Evolutionary conservation across 2,888 invertebrate genomes (phyloP).

Genomic region (Spilosoma lubricipeda): DNA sequence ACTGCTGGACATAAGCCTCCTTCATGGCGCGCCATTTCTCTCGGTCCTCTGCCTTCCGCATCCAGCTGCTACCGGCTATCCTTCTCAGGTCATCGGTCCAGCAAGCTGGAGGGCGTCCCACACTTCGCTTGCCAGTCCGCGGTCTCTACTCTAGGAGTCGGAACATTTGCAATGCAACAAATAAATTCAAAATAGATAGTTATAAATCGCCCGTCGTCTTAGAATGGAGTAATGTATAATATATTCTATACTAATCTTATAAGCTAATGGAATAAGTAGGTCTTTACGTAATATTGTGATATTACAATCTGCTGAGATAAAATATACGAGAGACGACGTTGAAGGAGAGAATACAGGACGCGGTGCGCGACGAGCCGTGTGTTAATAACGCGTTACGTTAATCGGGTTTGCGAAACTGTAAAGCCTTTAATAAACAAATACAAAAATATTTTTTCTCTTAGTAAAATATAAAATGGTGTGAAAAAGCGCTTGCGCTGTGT

Average conservation of each 20-base stretch:
- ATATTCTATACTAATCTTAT: neutral
- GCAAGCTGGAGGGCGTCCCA: too few relatives aligned
- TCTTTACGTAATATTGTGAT: constrained; percentile 6
- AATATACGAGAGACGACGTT: constrained; percentile 9
- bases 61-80: too few relatives aligned
- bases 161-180: too few relatives aligned
- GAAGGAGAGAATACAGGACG: neutral
- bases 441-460: neutral
- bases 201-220: neutral
- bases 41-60: too few relatives aligned
- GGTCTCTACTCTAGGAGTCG: too few relatives aligned
- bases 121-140: too few relatives aligned
- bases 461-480: neutral
- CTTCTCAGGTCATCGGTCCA: too few relatives aligned
- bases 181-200: neutral
- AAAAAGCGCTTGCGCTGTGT: too few relatives aligned
- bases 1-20: too few relatives aligned
- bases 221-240: neutral
- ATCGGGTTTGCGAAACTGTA: neutral
- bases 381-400: neutral
- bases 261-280: constrained; percentile 8
- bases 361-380: neutral
- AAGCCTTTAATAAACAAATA: neutral
- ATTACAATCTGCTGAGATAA: constrained; percentile 7
- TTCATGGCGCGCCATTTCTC: too few relatives aligned